Evolutionary conservation across 2,797 vertebrate genomes (phyloP).

Genomic region (Notolabrus celidotus): DNA sequence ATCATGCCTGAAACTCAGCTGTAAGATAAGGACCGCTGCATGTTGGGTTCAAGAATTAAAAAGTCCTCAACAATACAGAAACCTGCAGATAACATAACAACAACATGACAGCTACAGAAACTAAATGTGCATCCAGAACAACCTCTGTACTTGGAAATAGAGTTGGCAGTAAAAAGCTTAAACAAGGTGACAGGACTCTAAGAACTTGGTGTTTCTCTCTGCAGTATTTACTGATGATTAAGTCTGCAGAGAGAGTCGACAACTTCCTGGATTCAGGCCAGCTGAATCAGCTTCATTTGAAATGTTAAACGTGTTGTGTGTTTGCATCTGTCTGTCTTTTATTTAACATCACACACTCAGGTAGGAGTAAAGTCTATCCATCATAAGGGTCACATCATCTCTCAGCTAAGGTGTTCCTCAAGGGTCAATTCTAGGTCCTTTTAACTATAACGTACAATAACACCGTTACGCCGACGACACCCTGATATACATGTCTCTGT

Average conservation of each 20-base stretch:
- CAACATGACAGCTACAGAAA: conserved; percentile 30
- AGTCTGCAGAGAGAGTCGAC: neutral
- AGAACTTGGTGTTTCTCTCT: neutral
- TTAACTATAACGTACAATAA: too few relatives aligned
- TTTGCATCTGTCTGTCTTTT: neutral
- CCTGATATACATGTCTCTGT: too few relatives aligned
- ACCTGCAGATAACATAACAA: conserved; percentile 25
- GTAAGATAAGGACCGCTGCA: neutral
- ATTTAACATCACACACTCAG: too few relatives aligned
- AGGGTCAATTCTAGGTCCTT: too few relatives aligned
- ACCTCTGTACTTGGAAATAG: conserved; percentile 13
- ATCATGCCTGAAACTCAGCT: too few relatives aligned
- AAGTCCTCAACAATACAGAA: conserved; percentile 22
- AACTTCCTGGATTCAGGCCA: neutral
- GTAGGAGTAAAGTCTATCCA: too few relatives aligned
- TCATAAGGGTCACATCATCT: too few relatives aligned
- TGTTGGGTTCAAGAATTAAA: conserved; percentile 21
- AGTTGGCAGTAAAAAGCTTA: conserved; percentile 31
- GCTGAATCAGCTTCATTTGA: neutral
- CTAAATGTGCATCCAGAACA: conserved; percentile 36
- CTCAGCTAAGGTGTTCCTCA: too few relatives aligned
- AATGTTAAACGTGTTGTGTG: neutral
- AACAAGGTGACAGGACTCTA: conserved; percentile 30
- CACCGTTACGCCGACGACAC: too few relatives aligned
- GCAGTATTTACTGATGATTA: conserved; percentile 18